Conservation (phyloP, 2,113 vertebrate species). For the Eudorcas thomsonii region DNA sequence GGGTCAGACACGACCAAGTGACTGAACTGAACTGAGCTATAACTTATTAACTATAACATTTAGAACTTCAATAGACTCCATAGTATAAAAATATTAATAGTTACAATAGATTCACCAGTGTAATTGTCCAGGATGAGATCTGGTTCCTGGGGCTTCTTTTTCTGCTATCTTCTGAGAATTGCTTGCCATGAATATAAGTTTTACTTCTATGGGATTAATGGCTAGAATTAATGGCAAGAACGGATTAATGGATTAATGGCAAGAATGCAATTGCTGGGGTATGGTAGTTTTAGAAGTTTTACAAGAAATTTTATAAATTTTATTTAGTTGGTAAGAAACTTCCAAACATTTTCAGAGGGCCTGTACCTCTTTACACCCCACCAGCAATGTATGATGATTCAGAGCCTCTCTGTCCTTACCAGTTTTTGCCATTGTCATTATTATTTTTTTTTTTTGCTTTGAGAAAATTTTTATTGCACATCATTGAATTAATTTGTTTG, state of each 20-base stretch:
- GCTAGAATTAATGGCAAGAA: not conserved
- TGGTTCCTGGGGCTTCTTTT: not conserved
- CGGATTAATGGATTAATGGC: not conserved
- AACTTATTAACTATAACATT: not conserved
- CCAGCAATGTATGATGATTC: not conserved
- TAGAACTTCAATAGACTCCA: not conserved
- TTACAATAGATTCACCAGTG: not conserved
- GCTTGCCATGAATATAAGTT: not conserved
- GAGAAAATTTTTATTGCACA: not conserved
- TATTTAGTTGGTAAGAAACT: not conserved
- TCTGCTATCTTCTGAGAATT: not conserved
- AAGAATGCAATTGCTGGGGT: not conserved
- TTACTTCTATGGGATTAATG: not conserved
- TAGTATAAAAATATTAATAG: not conserved
- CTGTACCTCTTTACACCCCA: not conserved
- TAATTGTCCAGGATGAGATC: not conserved
- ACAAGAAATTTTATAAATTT: not conserved
- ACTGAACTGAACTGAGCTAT: not conserved
- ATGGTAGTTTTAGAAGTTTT: not conserved
- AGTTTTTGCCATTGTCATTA: not conserved
- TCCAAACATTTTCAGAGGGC: not conserved
- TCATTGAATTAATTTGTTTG: not conserved
- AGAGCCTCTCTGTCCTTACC: not conserved
- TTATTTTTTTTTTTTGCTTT: not conserved
- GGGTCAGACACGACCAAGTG: fast-evolving